Evolutionary conservation across 2,888 invertebrate species (phyloP).

Genomic region (Hydroisotoma schaefferi): DNA sequence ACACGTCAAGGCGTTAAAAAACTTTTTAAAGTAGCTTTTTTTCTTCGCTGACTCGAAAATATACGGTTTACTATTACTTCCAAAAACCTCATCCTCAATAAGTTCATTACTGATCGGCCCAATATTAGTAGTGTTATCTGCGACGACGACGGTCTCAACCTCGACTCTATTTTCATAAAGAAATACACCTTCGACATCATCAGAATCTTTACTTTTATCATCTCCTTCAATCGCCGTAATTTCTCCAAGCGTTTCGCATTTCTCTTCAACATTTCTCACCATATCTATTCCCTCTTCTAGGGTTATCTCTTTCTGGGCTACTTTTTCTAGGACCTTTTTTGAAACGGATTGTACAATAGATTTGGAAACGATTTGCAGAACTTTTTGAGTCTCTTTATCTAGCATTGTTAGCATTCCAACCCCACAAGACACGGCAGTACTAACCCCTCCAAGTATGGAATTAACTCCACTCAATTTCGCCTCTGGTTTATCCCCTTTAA

Average conservation of each 20-base stretch:
- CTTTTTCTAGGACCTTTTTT: conserved; percentile 18
- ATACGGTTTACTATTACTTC: no score
- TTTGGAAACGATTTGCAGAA: conserved; percentile 15
- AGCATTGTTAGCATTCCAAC: conserved; percentile 13
- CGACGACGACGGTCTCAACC: no score
- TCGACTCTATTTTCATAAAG: no score
- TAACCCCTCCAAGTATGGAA: conserved; percentile 13
- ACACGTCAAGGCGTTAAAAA: no score
- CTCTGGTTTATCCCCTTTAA: conserved; percentile 25
- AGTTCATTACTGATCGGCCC: no score
- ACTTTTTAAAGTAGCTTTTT: no score
- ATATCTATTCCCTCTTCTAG: conserved; percentile 8
- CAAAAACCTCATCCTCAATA: no score
- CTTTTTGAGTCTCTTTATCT: conserved; percentile 16
- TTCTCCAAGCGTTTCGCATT: conserved; percentile 3
- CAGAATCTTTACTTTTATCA: no score
- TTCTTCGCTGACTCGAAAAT: no score
- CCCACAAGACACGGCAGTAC: conserved; percentile 19
- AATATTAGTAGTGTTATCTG: no score
- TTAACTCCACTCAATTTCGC: conserved; percentile 20
- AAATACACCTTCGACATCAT: no score
- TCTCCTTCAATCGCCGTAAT: no score
- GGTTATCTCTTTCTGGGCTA: not conserved
- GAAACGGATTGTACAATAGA: conserved; percentile 14
- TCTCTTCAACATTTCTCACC: not conserved